Percentiles rank a stretch among this genome's conserved stretches.
Evolutionary conservation across 2,113 vertebrate species (phyloP).

Genomic region (Miniopterus natalensis): DNA sequence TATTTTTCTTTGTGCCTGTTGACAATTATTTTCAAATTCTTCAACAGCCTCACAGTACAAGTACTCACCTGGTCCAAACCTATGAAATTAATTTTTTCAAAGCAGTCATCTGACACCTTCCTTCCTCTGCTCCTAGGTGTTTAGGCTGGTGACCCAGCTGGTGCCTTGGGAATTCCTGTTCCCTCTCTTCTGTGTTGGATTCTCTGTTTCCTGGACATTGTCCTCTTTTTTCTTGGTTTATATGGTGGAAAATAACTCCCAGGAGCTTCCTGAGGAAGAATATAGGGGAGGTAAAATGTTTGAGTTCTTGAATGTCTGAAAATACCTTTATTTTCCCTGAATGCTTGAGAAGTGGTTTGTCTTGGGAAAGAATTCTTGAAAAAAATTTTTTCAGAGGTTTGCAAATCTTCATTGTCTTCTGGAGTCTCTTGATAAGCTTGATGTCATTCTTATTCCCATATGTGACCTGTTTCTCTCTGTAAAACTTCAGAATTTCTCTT

Average conservation of each 20-base stretch:
- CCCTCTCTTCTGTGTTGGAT: not conserved
- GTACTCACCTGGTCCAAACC: not conserved
- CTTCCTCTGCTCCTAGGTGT: not conserved
- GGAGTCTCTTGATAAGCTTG: not conserved
- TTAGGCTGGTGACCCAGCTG: not conserved
- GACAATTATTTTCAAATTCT: not conserved
- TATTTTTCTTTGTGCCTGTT: not conserved
- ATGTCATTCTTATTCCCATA: not conserved
- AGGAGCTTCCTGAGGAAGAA: not conserved
- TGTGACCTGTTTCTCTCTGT: not conserved
- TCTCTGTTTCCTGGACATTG: not conserved
- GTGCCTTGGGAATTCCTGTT: not conserved
- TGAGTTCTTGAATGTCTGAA: not conserved
- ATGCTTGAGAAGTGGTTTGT: not conserved
- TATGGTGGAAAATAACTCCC: not conserved
- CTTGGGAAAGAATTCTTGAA: not conserved
- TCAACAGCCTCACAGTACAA: not conserved
- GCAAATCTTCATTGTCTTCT: not conserved
- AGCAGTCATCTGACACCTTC: not conserved
- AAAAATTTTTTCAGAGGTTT: not conserved
- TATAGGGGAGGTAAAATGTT: not conserved
- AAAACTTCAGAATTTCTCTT: not conserved
- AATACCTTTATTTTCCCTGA: not conserved
- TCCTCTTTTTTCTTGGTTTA: slow-evolving; percentile 1
- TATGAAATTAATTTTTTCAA: not conserved